phyloP scores from a whole-genome alignment of 2,888 invertebrate species.

The Meganola albula region DNA sequence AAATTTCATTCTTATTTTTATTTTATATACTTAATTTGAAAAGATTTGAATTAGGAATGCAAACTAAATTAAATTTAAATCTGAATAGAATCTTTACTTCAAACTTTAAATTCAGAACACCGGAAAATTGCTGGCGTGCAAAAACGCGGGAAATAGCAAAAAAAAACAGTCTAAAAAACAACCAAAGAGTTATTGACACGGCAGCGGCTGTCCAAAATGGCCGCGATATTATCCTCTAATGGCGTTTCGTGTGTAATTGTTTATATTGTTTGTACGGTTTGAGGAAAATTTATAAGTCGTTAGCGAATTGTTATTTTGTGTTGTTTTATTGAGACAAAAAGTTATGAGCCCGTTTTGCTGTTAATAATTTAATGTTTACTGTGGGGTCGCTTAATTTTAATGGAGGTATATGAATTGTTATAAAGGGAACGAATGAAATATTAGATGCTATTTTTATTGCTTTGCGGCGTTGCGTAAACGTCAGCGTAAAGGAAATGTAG shows the following conservation, averaged over 20 bases:
- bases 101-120: too few species aligned
- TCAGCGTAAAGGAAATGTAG: too few species aligned
- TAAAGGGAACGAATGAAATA: too few species aligned
- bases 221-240: conserved; percentile 42
- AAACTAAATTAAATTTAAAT: too few species aligned
- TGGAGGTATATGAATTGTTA: conserved; percentile 18
- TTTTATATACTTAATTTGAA: too few species aligned
- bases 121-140: too few species aligned
- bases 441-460: too few species aligned
- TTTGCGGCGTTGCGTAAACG: too few species aligned
- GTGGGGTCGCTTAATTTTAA: conserved; percentile 19
- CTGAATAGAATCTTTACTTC: too few species aligned
- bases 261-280: conserved; percentile 27
- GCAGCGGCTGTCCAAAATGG: conserved; percentile 33
- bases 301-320: conserved; percentile 25
- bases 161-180: conserved; percentile 30
- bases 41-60: too few species aligned
- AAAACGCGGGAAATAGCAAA: conserved; percentile 20
- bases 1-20: too few species aligned
- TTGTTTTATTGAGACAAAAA: conserved; percentile 27
- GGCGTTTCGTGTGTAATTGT: conserved; percentile 27
- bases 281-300: conserved; percentile 30
- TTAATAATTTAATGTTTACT: conserved; percentile 25
- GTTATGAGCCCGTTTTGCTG: conserved; percentile 20
- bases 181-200: conserved; percentile 48